Evolutionary conservation across 92 coral and sea anemone genomes (phyloP), one percentile per base, ranked within the genome.

Genomic region (Micromussa lordhowensis): DNA sequence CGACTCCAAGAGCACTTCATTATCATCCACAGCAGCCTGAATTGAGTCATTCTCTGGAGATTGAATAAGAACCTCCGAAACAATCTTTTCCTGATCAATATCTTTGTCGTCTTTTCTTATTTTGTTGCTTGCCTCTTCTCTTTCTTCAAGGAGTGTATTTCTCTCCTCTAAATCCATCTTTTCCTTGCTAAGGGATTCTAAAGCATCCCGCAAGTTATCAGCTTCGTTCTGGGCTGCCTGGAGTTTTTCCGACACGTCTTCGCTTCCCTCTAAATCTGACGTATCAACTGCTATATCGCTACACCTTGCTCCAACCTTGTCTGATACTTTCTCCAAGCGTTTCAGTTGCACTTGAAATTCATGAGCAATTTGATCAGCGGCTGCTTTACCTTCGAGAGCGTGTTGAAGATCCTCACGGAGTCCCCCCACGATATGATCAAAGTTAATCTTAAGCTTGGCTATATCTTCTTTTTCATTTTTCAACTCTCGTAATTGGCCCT

Each of bases 361-460:
- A 73, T 94, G 92, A 24, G 98, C 98, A 80, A 97, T 93, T 77
- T 91, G 90, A 80, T 94, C 96, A 57, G 96, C 98, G 16, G 93
- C 95, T 34, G 93, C 84, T 79, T 94, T 92, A 24, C 93, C 98
- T 53, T 92, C 81, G 36, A 94, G 96, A 3, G 96, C 95, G 68
- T 90, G 95, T 57, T 95, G 96, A 63, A 97, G 83, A 82, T 97
- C 99, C 21, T 95, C 97, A 31, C 98, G 96, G 38, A 97, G 92
- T 32, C 98, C 91, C 32, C 98, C 91, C 18, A 97, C 98, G 59
- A 97, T 97, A 49, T 97, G 98, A 82, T 90, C 94, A 82, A 97
- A 97, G 68, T 95, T 91, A 19, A 69, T 81, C 85, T 93, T 89
- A 32, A 97, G 96, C 44, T 87, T 89, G 16, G 82, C 91, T 84